These are phyloP conservation scores for Brachypteracias leptosomus DNA, from an alignment of 2,113 vertebrate genomes.

Conservation along the genomic window DNA sequence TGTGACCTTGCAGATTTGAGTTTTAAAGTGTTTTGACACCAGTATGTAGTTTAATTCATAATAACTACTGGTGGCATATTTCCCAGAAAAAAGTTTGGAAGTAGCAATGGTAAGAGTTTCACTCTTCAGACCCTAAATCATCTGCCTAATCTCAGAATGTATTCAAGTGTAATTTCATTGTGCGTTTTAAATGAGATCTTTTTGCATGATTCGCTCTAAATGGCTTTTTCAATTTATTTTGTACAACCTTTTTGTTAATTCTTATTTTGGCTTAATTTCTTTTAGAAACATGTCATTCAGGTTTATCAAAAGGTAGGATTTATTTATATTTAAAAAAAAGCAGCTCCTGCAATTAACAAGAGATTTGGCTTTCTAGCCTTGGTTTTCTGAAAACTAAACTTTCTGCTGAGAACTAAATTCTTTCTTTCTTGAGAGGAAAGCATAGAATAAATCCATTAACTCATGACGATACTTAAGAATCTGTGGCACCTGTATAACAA, in stretches of 20 bases:
- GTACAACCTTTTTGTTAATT: constrained; percentile 72
- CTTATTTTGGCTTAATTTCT: constrained; percentile 88
- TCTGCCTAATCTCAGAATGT: constrained; percentile 36
- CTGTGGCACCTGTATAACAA: constrained; percentile 60
- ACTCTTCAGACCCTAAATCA: background rate
- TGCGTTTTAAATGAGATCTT: constrained; percentile 35
- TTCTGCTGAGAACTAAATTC: constrained; percentile 83
- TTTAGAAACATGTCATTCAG: constrained; percentile 99
- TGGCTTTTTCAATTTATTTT: constrained; percentile 68
- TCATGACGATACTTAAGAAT: constrained; percentile 64
- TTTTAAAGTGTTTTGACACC: constrained; percentile 6
- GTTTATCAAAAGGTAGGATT: constrained; percentile 99
- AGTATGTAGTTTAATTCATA: background rate
- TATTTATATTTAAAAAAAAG: constrained; percentile 76
- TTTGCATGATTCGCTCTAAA: constrained; percentile 62
- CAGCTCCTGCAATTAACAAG: constrained; percentile 82
- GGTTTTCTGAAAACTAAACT: constrained; percentile 83
- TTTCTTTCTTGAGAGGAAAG: constrained; percentile 64
- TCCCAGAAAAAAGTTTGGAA: background rate
- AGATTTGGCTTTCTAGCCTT: constrained; percentile 81
- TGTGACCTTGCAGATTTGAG: background rate
- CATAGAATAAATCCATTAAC: constrained; percentile 71
- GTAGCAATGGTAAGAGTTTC: background rate
- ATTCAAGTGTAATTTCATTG: constrained; percentile 41
- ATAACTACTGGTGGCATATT: constrained; percentile 3